Conservation (phyloP, 1,140 invertebrate genomes). For the Brachionus paranguensis region DNA sequence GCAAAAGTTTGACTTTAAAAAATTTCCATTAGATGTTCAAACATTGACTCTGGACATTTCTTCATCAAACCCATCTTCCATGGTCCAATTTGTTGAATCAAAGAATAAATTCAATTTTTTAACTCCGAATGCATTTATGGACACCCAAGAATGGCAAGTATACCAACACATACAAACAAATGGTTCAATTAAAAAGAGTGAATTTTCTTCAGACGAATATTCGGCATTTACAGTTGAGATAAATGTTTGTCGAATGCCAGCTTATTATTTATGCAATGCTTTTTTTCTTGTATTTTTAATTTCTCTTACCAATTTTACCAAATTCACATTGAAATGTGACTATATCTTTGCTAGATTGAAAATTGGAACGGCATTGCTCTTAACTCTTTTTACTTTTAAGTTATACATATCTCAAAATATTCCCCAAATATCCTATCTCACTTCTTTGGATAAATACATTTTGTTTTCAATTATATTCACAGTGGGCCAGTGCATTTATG, state of each 20-base stretch:
- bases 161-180: neutral
- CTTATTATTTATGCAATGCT: constrained; percentile 11
- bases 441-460: constrained; percentile 12
- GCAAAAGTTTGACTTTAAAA: constrained; percentile 36
- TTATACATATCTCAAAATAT: neutral
- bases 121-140: neutral
- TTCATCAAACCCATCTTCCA: neutral
- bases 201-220: neutral
- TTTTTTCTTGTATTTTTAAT: constrained; percentile 7
- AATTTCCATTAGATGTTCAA: constrained; percentile 24
- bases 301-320: neutral
- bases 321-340: neutral
- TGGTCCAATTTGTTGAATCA: neutral
- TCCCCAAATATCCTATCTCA: constrained; percentile 14
- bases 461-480: neutral
- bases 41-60: neutral
- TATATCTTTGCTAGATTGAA: neutral
- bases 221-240: neutral
- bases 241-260: neutral
- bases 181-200: neutral
- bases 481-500: neutral
- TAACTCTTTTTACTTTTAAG: neutral
- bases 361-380: neutral
- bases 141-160: constrained; percentile 9
- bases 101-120: constrained; percentile 26